phyloP scores from a whole-genome alignment of 2,888 invertebrate species.

The Lithophane semibrunnea region DNA sequence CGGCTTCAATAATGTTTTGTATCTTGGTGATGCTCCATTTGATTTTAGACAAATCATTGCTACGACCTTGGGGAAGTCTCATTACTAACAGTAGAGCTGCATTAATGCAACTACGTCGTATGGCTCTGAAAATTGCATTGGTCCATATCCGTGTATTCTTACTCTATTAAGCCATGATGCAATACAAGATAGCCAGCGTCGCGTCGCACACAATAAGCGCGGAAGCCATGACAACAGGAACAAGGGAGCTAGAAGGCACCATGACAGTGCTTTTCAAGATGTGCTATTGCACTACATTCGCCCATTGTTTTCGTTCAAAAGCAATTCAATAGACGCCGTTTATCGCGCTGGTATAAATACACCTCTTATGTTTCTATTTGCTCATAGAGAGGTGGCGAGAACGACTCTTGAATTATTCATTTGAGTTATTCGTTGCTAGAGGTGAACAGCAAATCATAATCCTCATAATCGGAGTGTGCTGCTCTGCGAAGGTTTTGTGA shows the following conservation, averaged over 20 bases:
- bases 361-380: constrained; percentile 67
- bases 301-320: constrained; percentile 69
- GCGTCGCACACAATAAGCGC: constrained; percentile 53
- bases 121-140: background rate
- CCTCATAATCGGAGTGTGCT: constrained; percentile 63
- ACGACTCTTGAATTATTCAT: constrained; percentile 67
- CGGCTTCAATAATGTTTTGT: constrained; percentile 18
- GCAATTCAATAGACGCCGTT: constrained; percentile 66
- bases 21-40: constrained; percentile 20
- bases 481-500: constrained; percentile 57
- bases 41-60: background rate
- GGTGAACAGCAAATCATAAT: constrained; percentile 67
- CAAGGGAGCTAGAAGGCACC: constrained; percentile 62
- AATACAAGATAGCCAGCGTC: constrained; percentile 34
- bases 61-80: background rate
- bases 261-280: constrained; percentile 67
- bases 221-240: constrained; percentile 52
- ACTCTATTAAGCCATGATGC: constrained; percentile 33
- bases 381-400: constrained; percentile 55
- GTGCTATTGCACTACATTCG: constrained; percentile 61
- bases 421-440: constrained; percentile 59
- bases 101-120: background rate
- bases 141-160: background rate
- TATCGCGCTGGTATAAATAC: constrained; percentile 61
- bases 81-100: background rate